phyloP scores from a whole-genome alignment of 2,113 vertebrate species.

The Scolopax mira region DNA sequence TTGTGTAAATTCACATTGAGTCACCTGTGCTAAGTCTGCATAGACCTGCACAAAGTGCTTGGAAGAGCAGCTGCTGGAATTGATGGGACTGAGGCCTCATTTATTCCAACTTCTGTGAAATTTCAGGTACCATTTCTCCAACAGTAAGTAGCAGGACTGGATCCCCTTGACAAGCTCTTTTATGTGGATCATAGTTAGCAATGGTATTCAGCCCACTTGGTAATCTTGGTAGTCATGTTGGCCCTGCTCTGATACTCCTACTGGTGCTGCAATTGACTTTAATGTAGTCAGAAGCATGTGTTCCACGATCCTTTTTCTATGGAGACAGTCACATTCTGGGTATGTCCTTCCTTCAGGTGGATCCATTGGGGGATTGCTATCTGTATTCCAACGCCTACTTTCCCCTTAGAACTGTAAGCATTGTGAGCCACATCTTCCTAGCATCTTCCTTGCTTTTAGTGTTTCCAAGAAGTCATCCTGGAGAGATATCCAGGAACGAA shows the following conservation, averaged over 20 bases:
- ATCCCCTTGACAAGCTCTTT: background rate
- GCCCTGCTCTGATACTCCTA: background rate
- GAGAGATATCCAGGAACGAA: conserved; percentile 6
- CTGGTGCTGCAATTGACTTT: background rate
- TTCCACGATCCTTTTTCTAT: background rate
- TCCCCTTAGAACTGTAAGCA: background rate
- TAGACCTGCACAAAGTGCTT: background rate
- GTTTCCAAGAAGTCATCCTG: conserved; percentile 38
- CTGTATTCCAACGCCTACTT: background rate
- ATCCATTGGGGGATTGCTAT: background rate
- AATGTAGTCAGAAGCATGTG: background rate
- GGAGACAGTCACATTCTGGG: background rate
- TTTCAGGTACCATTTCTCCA: background rate
- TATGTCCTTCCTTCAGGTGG: background rate
- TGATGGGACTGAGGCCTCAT: background rate
- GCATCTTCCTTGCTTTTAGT: background rate
- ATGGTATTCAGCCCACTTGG: background rate
- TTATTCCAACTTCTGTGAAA: background rate
- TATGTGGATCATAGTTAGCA: background rate
- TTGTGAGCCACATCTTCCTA: background rate
- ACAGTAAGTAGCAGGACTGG: background rate
- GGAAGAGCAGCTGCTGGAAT: background rate
- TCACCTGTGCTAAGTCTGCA: background rate
- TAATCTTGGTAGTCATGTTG: background rate
- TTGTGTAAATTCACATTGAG: background rate